Conservation (phyloP, 2,797 vertebrate genomes). For the Gobionotothen gibberifrons region DNA sequence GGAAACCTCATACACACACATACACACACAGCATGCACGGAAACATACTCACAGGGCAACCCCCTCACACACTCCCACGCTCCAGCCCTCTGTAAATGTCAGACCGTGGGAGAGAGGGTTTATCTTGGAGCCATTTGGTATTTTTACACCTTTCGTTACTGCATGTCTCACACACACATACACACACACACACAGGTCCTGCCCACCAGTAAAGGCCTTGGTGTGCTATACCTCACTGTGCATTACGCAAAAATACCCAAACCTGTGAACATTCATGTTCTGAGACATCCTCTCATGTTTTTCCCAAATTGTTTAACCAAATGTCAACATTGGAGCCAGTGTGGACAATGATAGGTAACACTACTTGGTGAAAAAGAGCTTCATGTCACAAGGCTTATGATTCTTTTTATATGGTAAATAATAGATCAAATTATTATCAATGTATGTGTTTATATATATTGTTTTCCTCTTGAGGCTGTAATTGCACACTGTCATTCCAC, state of each 20-base stretch:
- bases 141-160: slow-evolving; percentile 87
- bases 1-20: slow-evolving; percentile 81
- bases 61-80: slow-evolving; percentile 76
- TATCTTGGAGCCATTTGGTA: slow-evolving; percentile 87
- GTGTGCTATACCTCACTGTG: slow-evolving; percentile 17
- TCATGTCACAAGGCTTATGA: neutral
- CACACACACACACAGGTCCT: slow-evolving; percentile 9
- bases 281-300: slow-evolving; percentile 36
- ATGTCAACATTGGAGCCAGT: slow-evolving; percentile 10
- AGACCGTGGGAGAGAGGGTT: slow-evolving; percentile 84
- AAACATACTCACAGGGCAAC: slow-evolving; percentile 66
- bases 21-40: slow-evolving; percentile 47
- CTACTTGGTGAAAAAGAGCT: neutral
- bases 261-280: slow-evolving; percentile 23
- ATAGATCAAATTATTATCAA: neutral
- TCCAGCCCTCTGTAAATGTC: slow-evolving; percentile 88
- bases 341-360: slow-evolving; percentile 17
- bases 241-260: slow-evolving; percentile 32
- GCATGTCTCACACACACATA: neutral
- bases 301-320: slow-evolving; percentile 18
- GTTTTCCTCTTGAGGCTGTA: neutral
- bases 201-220: slow-evolving; percentile 44
- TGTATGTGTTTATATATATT: neutral
- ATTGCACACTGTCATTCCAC: neutral
- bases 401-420: neutral